Evolutionary conservation across 2,113 vertebrate species (phyloP).

Genomic region (Bos javanicus): DNA sequence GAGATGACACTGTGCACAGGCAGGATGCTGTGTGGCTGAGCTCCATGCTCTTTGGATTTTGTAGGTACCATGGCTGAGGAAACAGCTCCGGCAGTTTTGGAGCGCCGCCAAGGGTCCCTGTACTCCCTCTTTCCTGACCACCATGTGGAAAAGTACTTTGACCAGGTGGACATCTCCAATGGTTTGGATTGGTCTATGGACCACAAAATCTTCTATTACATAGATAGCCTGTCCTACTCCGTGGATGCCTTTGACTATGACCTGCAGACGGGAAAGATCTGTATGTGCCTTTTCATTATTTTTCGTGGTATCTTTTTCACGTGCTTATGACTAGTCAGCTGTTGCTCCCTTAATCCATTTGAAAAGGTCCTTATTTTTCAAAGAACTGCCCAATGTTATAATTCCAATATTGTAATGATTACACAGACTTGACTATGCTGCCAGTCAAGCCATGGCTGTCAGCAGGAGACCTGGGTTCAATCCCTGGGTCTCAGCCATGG

Average conservation of each 20-base stretch:
- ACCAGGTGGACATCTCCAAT: conserved; percentile 94
- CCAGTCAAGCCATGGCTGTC: background rate
- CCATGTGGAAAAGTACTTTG: conserved; percentile 86
- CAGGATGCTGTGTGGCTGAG: background rate
- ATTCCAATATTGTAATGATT: background rate
- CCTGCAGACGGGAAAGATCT: conserved; percentile 83
- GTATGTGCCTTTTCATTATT: conserved; percentile 75
- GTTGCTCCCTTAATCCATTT: background rate
- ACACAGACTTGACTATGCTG: background rate
- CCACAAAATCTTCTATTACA: conserved; percentile 91
- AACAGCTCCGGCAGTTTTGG: conserved; percentile 82
- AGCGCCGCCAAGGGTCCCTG: conserved; percentile 85
- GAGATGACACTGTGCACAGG: background rate
- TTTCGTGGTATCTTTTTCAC: background rate
- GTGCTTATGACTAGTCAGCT: background rate
- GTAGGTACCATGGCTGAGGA: conserved; percentile 90
- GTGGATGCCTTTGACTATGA: conserved; percentile 96
- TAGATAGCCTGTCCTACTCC: conserved; percentile 89
- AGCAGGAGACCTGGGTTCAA: background rate
- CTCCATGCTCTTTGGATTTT: background rate
- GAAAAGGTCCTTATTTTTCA: background rate
- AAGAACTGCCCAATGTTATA: background rate
- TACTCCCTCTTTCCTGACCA: conserved; percentile 82
- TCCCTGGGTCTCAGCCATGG: background rate
- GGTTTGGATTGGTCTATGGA: conserved; percentile 96